phyloP scores from a whole-genome alignment of 2,113 vertebrate genomes.

The Scytalopus superciliaris region DNA sequence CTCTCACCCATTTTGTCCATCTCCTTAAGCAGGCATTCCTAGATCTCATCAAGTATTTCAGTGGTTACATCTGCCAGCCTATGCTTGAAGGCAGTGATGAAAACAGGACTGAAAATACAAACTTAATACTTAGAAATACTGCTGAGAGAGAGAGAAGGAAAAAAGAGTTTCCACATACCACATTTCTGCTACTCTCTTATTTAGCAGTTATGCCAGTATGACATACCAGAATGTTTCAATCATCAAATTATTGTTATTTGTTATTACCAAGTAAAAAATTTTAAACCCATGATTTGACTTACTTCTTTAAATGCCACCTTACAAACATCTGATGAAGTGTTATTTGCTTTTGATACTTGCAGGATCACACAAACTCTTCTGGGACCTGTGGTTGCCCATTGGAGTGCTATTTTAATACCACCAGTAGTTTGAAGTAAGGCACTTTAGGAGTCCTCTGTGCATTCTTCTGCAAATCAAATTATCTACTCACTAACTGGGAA shows the following conservation, averaged over 20 bases:
- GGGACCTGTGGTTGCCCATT: not conserved
- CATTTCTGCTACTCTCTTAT: not conserved
- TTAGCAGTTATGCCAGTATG: not conserved
- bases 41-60: not conserved
- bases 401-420: not conserved
- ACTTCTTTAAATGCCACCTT: not conserved
- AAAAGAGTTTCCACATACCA: not conserved
- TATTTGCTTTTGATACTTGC: not conserved
- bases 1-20: not conserved
- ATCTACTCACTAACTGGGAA: not conserved
- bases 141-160: not conserved
- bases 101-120: not conserved
- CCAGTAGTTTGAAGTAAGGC: not conserved
- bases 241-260: not conserved
- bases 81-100: not conserved
- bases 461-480: constrained; percentile 30
- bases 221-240: not conserved
- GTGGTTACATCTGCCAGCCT: not conserved
- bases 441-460: not conserved
- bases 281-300: not conserved
- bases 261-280: not conserved
- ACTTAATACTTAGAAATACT: not conserved
- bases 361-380: not conserved
- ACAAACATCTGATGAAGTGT: not conserved
- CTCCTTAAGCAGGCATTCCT: not conserved